Base-by-base conservation (phyloP, 2,888 invertebrate species). In the Crematogaster levior region DNA sequence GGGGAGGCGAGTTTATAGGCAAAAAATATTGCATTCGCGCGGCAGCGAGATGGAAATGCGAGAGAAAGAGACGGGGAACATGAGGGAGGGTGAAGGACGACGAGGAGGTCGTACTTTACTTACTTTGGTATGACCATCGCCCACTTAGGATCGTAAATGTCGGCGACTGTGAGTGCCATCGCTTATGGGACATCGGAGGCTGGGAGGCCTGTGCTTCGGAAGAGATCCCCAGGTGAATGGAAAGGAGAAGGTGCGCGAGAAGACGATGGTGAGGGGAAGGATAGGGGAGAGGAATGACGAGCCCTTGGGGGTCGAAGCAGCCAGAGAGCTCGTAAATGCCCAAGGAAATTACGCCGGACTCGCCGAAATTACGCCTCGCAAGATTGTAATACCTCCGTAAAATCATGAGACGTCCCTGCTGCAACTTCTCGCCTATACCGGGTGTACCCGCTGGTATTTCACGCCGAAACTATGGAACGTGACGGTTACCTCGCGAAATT, bases 361-460 rank as follows among this genome's bases (percentile, higher is more conserved):
- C 86, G 77, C 88, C 87, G 85, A 90, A 90, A 87, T 88, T 89
- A 88, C 91, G 88, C 89, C 86, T 86, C 86, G 88, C 88, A 84
- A 91, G 89, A 90, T 91, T 85, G 87, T 89, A 92, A 91, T 89
- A 89, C 86, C 83, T 85, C 75, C 82, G 83, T 81, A 77, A 73
- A 80, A 70, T 66, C 56, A 66, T 46, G 72, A 73, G 70, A 85
- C 77, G 24, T 85, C 43, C 72, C 27, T 37, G 75, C 24, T 60
- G 27, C 46, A 51, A 15, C 21, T 56, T 34, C 46, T 40, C 48
- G 34, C 30, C 40, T 37, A 34, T 65, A 56, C 66, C 40, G 43
- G 37, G n/a, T 56, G 61, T 75, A 72, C 84, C 77, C 81, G 48
- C 73, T 84, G 56, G 37, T 63, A 73, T 82, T 84, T 82, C 66